Evolutionary conservation across 2,888 invertebrate genomes (phyloP).

Genomic region (Drosophila meridiana): DNA sequence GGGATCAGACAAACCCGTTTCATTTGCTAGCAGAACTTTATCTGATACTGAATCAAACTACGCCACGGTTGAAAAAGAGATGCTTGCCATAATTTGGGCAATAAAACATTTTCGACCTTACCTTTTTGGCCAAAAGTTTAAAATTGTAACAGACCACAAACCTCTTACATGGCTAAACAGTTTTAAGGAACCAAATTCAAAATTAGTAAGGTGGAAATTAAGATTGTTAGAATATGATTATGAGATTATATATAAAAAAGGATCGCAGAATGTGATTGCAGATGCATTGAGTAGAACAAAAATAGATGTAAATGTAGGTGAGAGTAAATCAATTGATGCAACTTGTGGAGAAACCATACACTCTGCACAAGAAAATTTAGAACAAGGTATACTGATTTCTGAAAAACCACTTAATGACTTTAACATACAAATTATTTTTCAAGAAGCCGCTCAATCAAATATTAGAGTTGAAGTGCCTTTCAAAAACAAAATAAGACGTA

Average conservation of each 20-base stretch:
- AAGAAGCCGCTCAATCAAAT: no score
- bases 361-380: no score
- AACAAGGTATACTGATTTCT: no score
- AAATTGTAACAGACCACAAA: background rate
- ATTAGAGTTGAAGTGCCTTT: no score
- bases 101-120: background rate
- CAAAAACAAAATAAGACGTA: no score
- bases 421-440: no score
- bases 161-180: background rate
- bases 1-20: background rate
- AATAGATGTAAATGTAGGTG: no score
- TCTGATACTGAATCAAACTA: background rate
- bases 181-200: background rate
- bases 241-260: background rate
- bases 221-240: background rate
- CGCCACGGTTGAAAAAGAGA: background rate
- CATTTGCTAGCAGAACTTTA: background rate
- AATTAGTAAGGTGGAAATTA: background rate
- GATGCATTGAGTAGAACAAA: no score
- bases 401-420: no score
- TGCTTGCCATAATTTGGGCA: background rate
- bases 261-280: no score
- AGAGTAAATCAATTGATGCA: no score
- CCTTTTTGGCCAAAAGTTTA: slow-evolving; percentile 1
- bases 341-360: no score